Conservation (phyloP, 2,888 invertebrate species). For the Pteria penguin region DNA sequence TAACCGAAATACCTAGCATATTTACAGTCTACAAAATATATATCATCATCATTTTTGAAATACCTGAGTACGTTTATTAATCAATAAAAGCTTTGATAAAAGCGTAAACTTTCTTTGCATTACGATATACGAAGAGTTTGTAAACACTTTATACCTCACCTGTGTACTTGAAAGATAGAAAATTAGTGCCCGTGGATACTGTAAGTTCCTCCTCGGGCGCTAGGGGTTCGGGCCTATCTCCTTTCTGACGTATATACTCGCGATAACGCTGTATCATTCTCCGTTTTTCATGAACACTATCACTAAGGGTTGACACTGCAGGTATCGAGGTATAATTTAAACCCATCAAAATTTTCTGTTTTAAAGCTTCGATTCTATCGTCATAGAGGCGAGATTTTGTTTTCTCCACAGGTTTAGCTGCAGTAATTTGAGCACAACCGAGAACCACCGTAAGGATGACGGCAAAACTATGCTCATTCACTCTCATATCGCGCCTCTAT, state of each 20-base stretch:
- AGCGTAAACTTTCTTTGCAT: background rate
- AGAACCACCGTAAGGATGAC: conserved; percentile 17
- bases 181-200: background rate
- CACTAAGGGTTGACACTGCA: conserved; percentile 46
- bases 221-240: conserved; percentile 3
- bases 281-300: conserved; percentile 52
- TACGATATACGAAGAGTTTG: background rate
- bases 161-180: conserved; percentile 1
- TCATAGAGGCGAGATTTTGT: background rate
- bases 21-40: background rate
- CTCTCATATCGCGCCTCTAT: conserved; percentile 20
- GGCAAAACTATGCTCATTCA: conserved; percentile 12
- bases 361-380: conserved; percentile 48
- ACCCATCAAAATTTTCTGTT: conserved; percentile 51
- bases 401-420: background rate
- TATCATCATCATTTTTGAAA: conserved; percentile 17
- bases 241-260: conserved; percentile 42
- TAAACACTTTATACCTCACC: conserved; percentile 11
- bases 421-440: background rate
- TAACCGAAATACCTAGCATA: background rate
- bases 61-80: conserved; percentile 10
- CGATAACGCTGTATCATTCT: conserved; percentile 53
- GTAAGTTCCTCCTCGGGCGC: conserved; percentile 6
- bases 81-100: conserved; percentile 10
- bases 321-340: conserved; percentile 49